Conservation (phyloP, 2,888 invertebrate species). For the Ophion obscuratus region DNA sequence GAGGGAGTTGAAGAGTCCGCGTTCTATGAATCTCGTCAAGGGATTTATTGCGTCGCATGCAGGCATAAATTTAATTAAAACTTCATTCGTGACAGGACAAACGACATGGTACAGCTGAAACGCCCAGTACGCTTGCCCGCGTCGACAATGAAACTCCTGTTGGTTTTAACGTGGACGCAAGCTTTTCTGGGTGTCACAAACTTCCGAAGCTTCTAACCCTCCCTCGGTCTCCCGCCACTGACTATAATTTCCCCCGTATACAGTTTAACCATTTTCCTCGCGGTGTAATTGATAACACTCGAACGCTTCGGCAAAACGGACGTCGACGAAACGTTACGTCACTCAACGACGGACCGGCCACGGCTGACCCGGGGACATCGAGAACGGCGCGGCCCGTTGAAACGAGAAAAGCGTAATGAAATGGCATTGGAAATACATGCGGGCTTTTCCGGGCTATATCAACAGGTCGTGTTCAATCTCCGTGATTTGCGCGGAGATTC, state of each 20-base stretch:
- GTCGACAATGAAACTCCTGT: conserved; percentile 35
- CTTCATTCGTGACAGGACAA: conserved; percentile 69
- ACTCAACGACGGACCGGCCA: conserved; percentile 57
- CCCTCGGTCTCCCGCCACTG: not conserved
- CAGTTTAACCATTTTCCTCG: conserved; percentile 65
- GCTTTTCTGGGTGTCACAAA: conserved; percentile 34
- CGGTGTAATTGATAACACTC: conserved; percentile 69
- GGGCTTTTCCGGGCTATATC: conserved; percentile 1
- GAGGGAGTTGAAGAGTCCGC: conserved; percentile 45
- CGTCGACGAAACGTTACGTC: conserved; percentile 53
- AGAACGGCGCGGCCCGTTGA: not conserved
- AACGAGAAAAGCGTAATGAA: conserved; percentile 38
- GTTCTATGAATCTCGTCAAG: conserved; percentile 61
- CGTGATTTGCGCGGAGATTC: not conserved
- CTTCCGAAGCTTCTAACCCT: conserved; percentile 21
- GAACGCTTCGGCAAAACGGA: conserved; percentile 51
- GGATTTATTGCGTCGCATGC: conserved; percentile 58
- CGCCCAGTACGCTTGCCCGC: conserved; percentile 13
- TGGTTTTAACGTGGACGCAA: conserved; percentile 35
- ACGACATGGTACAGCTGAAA: conserved; percentile 56
- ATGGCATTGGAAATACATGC: conserved; percentile 18
- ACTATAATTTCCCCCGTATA: conserved; percentile 40
- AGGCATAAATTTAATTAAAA: conserved; percentile 74
- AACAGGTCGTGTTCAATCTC: not conserved
- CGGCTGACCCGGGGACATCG: conserved; percentile 45